Evolutionary conservation across 2,888 invertebrate species (phyloP).

Genomic region (Drosophila robusta): DNA sequence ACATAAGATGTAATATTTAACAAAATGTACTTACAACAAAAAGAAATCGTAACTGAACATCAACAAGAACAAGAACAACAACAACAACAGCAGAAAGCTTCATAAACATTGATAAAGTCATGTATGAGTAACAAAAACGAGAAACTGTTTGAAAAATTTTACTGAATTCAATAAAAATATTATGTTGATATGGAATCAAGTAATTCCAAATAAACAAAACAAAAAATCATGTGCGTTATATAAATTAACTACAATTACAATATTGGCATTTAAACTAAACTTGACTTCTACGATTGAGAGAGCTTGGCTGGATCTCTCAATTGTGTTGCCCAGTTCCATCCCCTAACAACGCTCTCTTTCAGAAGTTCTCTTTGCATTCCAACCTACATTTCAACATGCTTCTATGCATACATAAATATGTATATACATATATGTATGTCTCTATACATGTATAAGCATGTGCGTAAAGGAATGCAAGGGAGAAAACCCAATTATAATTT

Average conservation of each 20-base stretch:
- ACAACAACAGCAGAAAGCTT: slow-evolving; percentile 50
- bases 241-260: too few species aligned
- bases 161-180: slow-evolving; percentile 84
- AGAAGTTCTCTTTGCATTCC: not conserved
- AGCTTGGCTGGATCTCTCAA: too few species aligned
- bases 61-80: slow-evolving; percentile 56
- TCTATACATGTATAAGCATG: not conserved
- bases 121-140: slow-evolving; percentile 74
- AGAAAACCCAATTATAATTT: not conserved
- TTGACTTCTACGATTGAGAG: too few species aligned
- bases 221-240: slow-evolving; percentile 24
- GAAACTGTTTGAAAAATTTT: slow-evolving; percentile 83
- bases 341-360: not conserved
- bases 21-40: slow-evolving; percentile 56
- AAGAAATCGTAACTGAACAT: slow-evolving; percentile 52
- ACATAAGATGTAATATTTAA: slow-evolving; percentile 64
- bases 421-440: not conserved
- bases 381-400: not conserved
- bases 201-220: slow-evolving; percentile 83
- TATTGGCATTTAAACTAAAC: too few species aligned
- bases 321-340: too few species aligned
- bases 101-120: slow-evolving; percentile 63
- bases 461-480: not conserved
- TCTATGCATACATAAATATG: not conserved
- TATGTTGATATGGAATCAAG: slow-evolving; percentile 84